phyloP scores from a whole-genome alignment of 2,113 vertebrate genomes.

The Myocastor coypus region DNA sequence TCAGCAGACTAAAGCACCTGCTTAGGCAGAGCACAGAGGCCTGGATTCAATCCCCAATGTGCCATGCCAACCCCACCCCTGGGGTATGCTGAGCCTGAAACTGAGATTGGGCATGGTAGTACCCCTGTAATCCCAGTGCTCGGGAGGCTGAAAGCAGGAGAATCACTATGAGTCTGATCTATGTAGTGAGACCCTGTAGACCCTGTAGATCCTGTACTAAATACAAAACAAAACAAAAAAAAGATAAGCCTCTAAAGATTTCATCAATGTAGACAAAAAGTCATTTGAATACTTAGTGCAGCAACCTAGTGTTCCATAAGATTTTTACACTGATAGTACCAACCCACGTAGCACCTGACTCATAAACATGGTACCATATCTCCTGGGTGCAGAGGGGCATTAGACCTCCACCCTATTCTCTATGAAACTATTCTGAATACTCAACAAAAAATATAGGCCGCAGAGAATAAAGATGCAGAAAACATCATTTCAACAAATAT shows the following conservation, averaged over 20 bases:
- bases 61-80: too few relatives aligned
- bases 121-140: too few relatives aligned
- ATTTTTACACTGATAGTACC: constrained; percentile 18
- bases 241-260: neutral
- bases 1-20: too few relatives aligned
- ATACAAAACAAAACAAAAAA: too few relatives aligned
- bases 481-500: neutral
- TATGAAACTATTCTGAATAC: neutral
- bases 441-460: constrained; percentile 2
- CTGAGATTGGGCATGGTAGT: too few relatives aligned
- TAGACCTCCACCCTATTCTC: neutral
- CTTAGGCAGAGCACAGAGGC: too few relatives aligned
- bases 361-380: neutral
- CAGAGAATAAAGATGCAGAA: constrained; percentile 8
- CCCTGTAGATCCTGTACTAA: too few relatives aligned
- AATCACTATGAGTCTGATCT: too few relatives aligned
- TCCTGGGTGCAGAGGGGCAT: neutral
- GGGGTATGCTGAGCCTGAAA: too few relatives aligned
- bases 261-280: constrained; percentile 50
- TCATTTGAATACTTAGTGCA: constrained; percentile 27
- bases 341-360: neutral
- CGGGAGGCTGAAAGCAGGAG: too few relatives aligned
- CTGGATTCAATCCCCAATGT: too few relatives aligned
- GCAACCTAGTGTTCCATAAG: constrained; percentile 13
- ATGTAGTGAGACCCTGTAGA: too few relatives aligned